Conservation (phyloP, 92 coral and sea anemone species). For the Nematostella vectensis region DNA sequence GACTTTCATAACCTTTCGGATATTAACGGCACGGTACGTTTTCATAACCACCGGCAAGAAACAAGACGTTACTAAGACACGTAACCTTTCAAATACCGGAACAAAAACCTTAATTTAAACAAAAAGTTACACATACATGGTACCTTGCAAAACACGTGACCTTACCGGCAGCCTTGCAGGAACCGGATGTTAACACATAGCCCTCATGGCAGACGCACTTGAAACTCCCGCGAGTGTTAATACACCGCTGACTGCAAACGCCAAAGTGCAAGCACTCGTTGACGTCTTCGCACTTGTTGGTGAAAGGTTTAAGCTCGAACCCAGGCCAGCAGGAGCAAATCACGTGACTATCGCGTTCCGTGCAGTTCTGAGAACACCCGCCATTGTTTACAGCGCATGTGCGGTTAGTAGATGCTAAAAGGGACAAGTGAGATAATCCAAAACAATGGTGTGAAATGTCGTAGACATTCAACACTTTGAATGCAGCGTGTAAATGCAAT, state of each 20-base stretch:
- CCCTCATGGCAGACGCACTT: conserved; percentile 77
- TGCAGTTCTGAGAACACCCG: conserved; percentile 80
- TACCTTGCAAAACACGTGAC: too few relatives aligned
- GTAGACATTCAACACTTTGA: too few relatives aligned
- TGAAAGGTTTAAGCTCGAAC: conserved; percentile 29
- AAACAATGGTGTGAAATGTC: too few relatives aligned
- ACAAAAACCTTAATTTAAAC: too few relatives aligned
- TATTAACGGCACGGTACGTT: too few relatives aligned
- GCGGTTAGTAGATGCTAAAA: conserved; percentile 18
- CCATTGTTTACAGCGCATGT: conserved; percentile 60
- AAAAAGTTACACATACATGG: too few relatives aligned
- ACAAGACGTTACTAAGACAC: too few relatives aligned
- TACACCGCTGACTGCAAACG: conserved; percentile 73
- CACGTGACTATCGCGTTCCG: conserved; percentile 46
- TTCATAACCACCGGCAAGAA: too few relatives aligned
- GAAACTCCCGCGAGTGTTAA: conserved; percentile 72
- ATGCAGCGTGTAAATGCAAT: too few relatives aligned
- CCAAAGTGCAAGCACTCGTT: conserved; percentile 74
- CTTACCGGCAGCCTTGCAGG: conserved; percentile 72
- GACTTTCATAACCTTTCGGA: too few relatives aligned
- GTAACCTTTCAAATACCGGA: too few relatives aligned
- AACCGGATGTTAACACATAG: conserved; percentile 32
- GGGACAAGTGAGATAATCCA: neutral
- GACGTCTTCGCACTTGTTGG: conserved; percentile 65
- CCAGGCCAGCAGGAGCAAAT: conserved; percentile 79